Conservation (phyloP, 2,797 vertebrate genomes). For the Chanos chanos region DNA sequence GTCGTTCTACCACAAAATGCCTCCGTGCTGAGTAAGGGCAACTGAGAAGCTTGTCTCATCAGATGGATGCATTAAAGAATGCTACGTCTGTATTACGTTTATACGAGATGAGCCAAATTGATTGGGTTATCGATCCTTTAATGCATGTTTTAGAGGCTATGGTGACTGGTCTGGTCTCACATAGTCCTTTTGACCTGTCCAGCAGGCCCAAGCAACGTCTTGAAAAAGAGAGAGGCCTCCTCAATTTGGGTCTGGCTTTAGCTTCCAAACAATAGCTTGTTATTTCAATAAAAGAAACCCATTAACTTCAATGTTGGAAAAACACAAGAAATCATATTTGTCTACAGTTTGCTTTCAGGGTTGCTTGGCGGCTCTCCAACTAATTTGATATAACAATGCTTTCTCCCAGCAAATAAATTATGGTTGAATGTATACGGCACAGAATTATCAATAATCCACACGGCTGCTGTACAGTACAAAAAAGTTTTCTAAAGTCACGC, state of each 20-base stretch:
- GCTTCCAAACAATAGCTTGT: conserved; percentile 75
- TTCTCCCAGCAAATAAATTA: conserved; percentile 66
- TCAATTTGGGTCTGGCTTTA: conserved; percentile 35
- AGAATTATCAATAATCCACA: conserved; percentile 81
- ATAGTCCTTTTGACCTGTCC: conserved; percentile 30
- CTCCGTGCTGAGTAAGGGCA: conserved; percentile 64
- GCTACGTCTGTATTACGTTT: conserved; percentile 68
- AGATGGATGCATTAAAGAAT: conserved; percentile 66
- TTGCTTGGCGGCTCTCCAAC: conserved; percentile 77
- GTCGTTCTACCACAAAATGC: too few species aligned
- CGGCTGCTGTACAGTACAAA: conserved; percentile 75
- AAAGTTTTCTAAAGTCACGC: conserved; percentile 64
- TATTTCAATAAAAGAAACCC: conserved; percentile 79
- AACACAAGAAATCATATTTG: conserved; percentile 44
- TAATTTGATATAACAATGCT: conserved; percentile 84
- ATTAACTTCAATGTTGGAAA: conserved; percentile 74
- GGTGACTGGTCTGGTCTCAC: conserved; percentile 28
- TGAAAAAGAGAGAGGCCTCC: conserved; percentile 21
- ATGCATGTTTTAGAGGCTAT: conserved; percentile 60
- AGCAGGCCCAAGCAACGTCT: conserved; percentile 15
- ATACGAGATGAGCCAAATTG: conserved; percentile 66
- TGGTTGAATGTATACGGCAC: conserved; percentile 66
- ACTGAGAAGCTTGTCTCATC: conserved; percentile 31
- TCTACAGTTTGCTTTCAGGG: conserved; percentile 69
- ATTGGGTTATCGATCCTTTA: conserved; percentile 73